Percentiles rank a stretch among this genome's conserved stretches.
phyloP scores from a whole-genome alignment of 2,113 vertebrate genomes.

The Dendropsophus ebraccatus region DNA sequence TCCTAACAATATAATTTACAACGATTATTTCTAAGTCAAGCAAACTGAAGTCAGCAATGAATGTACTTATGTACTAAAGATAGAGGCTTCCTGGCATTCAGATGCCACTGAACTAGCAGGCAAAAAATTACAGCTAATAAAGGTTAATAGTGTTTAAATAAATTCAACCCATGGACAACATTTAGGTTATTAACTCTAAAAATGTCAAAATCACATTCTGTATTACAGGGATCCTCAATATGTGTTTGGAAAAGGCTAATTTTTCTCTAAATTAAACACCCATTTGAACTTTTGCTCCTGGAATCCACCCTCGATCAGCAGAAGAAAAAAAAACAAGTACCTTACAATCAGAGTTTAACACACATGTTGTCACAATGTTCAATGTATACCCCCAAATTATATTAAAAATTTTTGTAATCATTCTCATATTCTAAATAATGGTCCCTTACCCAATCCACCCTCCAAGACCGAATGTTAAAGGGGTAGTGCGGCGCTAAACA shows the following conservation, averaged over 20 bases:
- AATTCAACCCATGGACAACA: not conserved
- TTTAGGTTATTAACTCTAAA: not conserved
- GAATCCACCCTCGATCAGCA: too few relatives aligned
- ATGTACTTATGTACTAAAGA: not conserved
- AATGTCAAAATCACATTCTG: not conserved
- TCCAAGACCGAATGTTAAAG: too few relatives aligned
- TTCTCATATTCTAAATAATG: too few relatives aligned
- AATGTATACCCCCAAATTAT: too few relatives aligned
- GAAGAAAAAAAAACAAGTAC: too few relatives aligned
- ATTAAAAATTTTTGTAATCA: too few relatives aligned
- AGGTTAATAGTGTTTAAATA: not conserved
- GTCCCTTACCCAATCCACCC: too few relatives aligned
- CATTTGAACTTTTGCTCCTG: too few relatives aligned
- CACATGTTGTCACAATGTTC: too few relatives aligned
- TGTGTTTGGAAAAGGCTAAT: not conserved
- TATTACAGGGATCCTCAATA: not conserved
- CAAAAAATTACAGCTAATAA: not conserved
- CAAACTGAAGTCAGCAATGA: not conserved
- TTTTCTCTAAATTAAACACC: too few relatives aligned
- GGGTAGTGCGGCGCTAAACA: too few relatives aligned
- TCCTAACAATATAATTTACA: not conserved
- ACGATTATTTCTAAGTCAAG: not conserved
- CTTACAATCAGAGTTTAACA: too few relatives aligned
- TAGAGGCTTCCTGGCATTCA: constrained; percentile 4
- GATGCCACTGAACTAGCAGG: not conserved